phyloP scores from a whole-genome alignment of 2,797 vertebrate species.

The Neoniphon sammara region DNA sequence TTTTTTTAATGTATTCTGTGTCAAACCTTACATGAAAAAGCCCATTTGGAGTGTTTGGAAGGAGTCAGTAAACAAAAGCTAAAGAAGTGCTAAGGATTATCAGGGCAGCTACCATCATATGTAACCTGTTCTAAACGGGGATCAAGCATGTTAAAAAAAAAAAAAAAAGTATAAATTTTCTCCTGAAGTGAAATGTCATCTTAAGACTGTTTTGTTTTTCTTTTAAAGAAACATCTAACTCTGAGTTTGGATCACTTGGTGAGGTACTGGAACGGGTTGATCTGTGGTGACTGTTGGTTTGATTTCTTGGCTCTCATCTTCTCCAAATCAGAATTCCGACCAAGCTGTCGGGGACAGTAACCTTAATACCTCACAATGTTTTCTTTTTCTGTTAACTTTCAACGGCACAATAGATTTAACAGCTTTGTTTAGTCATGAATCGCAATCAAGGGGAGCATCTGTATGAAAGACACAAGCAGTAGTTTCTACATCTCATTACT shows the following conservation, averaged over 20 bases:
- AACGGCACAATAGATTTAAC: constrained; percentile 56
- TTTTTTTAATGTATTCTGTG: constrained; percentile 29
- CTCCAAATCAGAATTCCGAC: constrained; percentile 67
- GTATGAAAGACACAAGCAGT: constrained; percentile 59
- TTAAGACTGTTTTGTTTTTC: constrained; percentile 4
- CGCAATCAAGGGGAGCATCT: constrained; percentile 65
- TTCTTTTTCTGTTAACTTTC: constrained; percentile 61
- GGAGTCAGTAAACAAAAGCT: constrained; percentile 40
- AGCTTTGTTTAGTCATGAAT: constrained; percentile 61
- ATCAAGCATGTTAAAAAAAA: constrained; percentile 28
- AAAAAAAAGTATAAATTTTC: constrained; percentile 15
- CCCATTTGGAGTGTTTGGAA: constrained; percentile 3
- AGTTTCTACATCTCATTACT: constrained; percentile 64
- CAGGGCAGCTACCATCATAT: constrained; percentile 72
- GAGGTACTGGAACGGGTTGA: constrained; percentile 47
- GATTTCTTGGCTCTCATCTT: constrained; percentile 53
- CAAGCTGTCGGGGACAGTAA: constrained; percentile 70
- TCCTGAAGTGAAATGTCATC: constrained; percentile 27
- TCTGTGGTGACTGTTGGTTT: constrained; percentile 49
- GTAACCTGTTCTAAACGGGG: constrained; percentile 41
- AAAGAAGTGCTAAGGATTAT: constrained; percentile 25
- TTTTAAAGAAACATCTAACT: constrained; percentile 40
- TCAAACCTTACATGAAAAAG: constrained; percentile 20
- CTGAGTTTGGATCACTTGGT: constrained; percentile 41
- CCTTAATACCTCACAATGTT: constrained; percentile 82